Evolutionary conservation across 2,113 vertebrate species (phyloP).

Genomic region (Grallaria varia): DNA sequence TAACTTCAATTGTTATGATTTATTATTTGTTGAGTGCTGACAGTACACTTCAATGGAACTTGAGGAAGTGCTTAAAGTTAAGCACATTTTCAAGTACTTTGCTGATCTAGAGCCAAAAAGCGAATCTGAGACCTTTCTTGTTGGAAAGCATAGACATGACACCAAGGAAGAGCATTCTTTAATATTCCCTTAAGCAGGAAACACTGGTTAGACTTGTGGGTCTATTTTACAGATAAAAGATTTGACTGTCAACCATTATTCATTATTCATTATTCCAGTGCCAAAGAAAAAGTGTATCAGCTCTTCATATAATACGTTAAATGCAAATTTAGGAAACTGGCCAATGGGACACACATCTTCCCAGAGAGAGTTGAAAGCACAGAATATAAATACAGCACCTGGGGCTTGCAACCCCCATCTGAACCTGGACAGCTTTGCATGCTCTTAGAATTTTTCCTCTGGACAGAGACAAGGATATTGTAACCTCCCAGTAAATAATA

Average conservation of each 20-base stretch:
- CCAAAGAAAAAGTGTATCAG: neutral
- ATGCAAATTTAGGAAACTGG: neutral
- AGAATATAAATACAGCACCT: neutral
- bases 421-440: neutral
- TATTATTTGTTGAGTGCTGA: constrained; percentile 60
- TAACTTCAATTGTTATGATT: constrained; percentile 20
- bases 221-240: neutral
- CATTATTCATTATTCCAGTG: neutral
- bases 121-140: constrained; percentile 41
- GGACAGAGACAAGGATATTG: neutral
- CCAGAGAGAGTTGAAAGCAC: neutral
- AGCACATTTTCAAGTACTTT: constrained; percentile 51
- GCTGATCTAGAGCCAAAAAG: constrained; percentile 53
- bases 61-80: constrained; percentile 61
- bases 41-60: constrained; percentile 53
- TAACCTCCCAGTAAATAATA: neutral
- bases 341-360: neutral
- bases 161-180: constrained; percentile 7
- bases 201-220: neutral
- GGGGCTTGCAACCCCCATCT: neutral
- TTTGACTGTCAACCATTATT: neutral
- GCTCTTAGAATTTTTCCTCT: neutral
- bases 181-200: neutral
- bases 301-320: neutral
- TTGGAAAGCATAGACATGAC: neutral